Percentiles rank a stretch among this genome's conserved stretches.
phyloP scores from a whole-genome alignment of 2,888 invertebrate species.

The Automeris io region DNA sequence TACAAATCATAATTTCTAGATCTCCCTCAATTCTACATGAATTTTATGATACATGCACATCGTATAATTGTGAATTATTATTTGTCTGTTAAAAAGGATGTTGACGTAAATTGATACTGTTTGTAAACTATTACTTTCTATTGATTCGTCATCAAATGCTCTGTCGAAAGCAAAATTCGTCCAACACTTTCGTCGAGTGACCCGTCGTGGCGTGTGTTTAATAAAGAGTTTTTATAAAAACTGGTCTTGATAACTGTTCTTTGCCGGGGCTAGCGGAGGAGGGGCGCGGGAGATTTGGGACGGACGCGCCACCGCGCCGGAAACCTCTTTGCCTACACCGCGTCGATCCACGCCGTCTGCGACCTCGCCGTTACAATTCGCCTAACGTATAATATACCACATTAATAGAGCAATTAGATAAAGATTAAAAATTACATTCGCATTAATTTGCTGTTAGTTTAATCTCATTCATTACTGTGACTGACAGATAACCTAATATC shows the following conservation, averaged over 20 bases:
- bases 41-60: too few relatives aligned
- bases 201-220: conserved; percentile 45
- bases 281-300: conserved; percentile 44
- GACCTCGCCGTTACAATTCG: conserved; percentile 1
- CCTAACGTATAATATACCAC: too few relatives aligned
- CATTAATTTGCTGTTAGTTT: too few relatives aligned
- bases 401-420: too few relatives aligned
- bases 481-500: too few relatives aligned
- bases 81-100: conserved; percentile 5
- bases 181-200: conserved; percentile 68
- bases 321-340: conserved; percentile 5
- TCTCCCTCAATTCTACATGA: too few relatives aligned
- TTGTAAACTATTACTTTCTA: conserved; percentile 64
- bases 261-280: conserved; percentile 28
- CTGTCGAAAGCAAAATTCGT: conserved; percentile 71
- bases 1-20: too few relatives aligned
- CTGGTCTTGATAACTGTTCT: conserved; percentile 67
- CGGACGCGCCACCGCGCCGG: conserved; percentile 33
- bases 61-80: conserved; percentile 7
- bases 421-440: too few relatives aligned
- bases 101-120: conserved; percentile 30
- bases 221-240: conserved; percentile 52
- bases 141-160: conserved; percentile 41
- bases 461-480: too few relatives aligned
- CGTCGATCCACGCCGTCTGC: background rate